phyloP scores from a whole-genome alignment of 2,888 invertebrate genomes.

The Lamproptera curius region DNA sequence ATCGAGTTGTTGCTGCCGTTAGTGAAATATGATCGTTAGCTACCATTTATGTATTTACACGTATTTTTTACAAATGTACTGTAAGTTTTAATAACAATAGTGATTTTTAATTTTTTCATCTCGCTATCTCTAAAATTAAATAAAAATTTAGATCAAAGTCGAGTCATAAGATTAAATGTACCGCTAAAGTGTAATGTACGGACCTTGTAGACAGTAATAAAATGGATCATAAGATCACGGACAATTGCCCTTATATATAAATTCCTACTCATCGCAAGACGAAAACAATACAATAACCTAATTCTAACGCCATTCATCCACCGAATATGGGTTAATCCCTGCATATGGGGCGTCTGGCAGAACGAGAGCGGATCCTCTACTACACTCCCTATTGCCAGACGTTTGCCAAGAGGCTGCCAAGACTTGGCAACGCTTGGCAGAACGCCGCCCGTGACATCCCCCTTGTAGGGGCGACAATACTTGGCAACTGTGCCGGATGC shows the following conservation, averaged over 20 bases:
- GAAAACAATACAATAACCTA: conserved; percentile 42
- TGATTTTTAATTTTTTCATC: no score
- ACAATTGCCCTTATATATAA: conserved; percentile 32
- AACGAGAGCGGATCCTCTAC: conserved; percentile 50
- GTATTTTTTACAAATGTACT: no score
- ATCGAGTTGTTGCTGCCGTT: no score
- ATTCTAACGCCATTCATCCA: conserved; percentile 37
- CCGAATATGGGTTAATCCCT: conserved; percentile 43
- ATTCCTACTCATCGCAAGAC: conserved; percentile 27
- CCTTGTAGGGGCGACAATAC: conserved; percentile 34
- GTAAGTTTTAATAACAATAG: no score
- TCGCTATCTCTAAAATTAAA: no score
- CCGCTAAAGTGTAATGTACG: conserved; percentile 5
- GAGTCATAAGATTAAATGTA: conserved; percentile 1
- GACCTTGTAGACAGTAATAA: conserved; percentile 13
- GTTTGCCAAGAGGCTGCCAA: conserved; percentile 68
- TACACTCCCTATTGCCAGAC: conserved; percentile 37
- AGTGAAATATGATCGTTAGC: no score
- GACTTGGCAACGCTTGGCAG: conserved; percentile 46
- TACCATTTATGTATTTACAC: no score
- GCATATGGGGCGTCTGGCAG: conserved; percentile 38
- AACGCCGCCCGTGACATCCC: conserved; percentile 32
- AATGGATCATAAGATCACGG: conserved; percentile 26
- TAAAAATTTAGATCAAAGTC: no score
- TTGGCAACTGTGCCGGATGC: conserved; percentile 60